Evolutionary conservation across 30 jellyfish, hydroid and myxozoan genomes (phyloP).

Genomic region (Cassiopea andromeda): DNA sequence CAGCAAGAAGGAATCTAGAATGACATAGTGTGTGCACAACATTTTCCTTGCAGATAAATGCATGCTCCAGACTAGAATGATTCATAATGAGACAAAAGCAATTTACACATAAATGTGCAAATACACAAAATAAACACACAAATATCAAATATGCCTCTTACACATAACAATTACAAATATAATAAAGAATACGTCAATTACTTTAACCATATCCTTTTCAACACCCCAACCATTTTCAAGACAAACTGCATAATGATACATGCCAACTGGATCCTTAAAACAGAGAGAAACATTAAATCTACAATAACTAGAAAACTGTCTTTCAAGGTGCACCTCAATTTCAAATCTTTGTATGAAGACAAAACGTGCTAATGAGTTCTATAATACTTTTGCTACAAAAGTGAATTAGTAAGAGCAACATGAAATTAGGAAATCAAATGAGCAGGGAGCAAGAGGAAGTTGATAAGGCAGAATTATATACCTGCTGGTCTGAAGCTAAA

Average conservation of each 20-base stretch:
- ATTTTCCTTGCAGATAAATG: no score
- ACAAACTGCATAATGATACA: constrained; percentile 68
- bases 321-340: background rate
- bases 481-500: constrained; percentile 66
- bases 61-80: no score
- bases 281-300: background rate
- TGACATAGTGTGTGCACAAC: no score
- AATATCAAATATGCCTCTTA: background rate
- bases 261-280: constrained; percentile 57
- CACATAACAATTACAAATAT: background rate
- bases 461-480: background rate
- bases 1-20: no score
- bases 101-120: no score
- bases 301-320: background rate
- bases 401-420: background rate
- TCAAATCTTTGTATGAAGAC: background rate
- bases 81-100: no score
- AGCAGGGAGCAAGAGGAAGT: no score
- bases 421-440: background rate
- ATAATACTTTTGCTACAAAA: no score
- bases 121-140: no score
- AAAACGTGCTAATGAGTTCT: background rate
- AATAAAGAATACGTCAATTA: background rate
- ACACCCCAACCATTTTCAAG: constrained; percentile 74
- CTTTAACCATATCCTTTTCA: constrained; percentile 41